Conservation (phyloP, 2,113 vertebrate genomes). For the pig (Sus scrofa) region T2T-Sscrofa CM000830.6:63337501-63338000, state of each 20-base stretch:
- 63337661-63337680: conserved; percentile 30
- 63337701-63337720: conserved; percentile 31
- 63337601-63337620: neutral
- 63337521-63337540: conserved; percentile 38
- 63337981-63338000: neutral
- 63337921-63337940: conserved; percentile 9
- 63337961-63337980: conserved; percentile 3
- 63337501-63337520: neutral
- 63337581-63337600: neutral
- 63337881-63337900: conserved; percentile 28
- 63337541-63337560: neutral
- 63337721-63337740: conserved; percentile 36
- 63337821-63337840: conserved; percentile 10
- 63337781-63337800: neutral
- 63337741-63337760: conserved; percentile 3
- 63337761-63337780: neutral
- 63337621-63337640: neutral
- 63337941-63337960: neutral
- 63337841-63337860: neutral
- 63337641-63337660: conserved; percentile 29
- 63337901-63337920: conserved; percentile 40
- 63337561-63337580: neutral
- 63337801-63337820: neutral
- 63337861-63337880: conserved; percentile 24
- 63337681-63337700: conserved; percentile 26